A percentile compares a stretch with the other conserved stretches of the same genome.
Conservation (phyloP, 2,113 vertebrate genomes). For the Meleagris gallopavo region DNA sequence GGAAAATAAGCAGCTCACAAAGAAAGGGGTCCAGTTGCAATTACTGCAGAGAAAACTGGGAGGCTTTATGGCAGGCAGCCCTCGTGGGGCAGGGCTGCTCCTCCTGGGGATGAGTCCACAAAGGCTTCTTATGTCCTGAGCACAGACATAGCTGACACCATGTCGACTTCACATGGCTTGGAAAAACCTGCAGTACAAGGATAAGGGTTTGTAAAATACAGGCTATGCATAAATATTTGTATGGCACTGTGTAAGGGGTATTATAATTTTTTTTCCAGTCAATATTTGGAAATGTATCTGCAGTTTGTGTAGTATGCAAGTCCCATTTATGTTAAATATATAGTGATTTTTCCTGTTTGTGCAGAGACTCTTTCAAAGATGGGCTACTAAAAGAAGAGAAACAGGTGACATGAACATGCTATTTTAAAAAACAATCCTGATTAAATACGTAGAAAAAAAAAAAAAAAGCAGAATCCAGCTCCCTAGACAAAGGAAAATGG, state of each 20-base stretch:
- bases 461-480: background rate
- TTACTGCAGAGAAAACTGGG: background rate
- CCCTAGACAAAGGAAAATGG: background rate
- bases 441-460: background rate
- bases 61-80: background rate
- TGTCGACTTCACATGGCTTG: background rate
- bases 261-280: background rate
- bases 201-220: background rate
- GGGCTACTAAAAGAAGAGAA: background rate
- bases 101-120: background rate
- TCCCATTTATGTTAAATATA: background rate
- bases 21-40: background rate
- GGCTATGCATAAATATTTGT: background rate
- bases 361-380: background rate
- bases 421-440: background rate
- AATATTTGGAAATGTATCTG: background rate
- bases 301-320: background rate
- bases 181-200: background rate
- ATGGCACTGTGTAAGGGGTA: background rate
- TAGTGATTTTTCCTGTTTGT: background rate
- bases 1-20: background rate
- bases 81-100: background rate
- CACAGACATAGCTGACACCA: background rate
- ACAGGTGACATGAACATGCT: background rate
- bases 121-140: background rate